phyloP scores from a whole-genome alignment of 2,113 vertebrate species.

The Vidua chalybeata region DNA sequence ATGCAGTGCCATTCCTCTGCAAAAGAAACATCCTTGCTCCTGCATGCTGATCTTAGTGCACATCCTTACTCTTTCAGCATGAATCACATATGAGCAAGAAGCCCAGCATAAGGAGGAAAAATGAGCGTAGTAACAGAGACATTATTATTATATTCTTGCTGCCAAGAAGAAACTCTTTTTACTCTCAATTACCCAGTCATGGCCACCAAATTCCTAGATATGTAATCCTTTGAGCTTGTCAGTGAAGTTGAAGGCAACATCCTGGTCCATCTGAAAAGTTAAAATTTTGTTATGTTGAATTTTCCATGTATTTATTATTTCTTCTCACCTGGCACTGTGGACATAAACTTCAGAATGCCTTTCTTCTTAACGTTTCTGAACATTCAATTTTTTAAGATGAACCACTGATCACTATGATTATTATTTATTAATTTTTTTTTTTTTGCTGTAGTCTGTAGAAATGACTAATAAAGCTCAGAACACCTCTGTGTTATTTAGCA shows the following conservation, averaged over 20 bases:
- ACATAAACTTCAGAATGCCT: neutral
- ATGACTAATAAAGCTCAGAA: neutral
- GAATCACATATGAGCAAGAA: neutral
- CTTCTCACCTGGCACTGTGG: neutral
- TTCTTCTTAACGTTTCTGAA: neutral
- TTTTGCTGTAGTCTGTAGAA: neutral
- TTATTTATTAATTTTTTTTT: neutral
- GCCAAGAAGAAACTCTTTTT: neutral
- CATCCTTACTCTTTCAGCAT: neutral
- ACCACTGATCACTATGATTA: neutral
- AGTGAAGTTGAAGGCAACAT: neutral
- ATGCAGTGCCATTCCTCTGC: neutral
- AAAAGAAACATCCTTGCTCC: neutral
- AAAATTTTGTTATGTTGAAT: neutral
- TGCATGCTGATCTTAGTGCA: neutral
- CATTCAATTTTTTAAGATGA: neutral
- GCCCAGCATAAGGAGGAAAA: neutral
- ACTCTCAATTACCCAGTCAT: neutral
- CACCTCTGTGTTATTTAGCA: neutral
- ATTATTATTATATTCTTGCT: neutral
- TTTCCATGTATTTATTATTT: neutral
- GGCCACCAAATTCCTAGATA: neutral
- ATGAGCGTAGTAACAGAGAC: neutral
- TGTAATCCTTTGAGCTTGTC: neutral
- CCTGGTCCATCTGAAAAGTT: neutral